These are phyloP conservation scores for Mastomys natalensis DNA, from an alignment of 2,113 vertebrate genomes.

Conservation along the genomic window DNA sequence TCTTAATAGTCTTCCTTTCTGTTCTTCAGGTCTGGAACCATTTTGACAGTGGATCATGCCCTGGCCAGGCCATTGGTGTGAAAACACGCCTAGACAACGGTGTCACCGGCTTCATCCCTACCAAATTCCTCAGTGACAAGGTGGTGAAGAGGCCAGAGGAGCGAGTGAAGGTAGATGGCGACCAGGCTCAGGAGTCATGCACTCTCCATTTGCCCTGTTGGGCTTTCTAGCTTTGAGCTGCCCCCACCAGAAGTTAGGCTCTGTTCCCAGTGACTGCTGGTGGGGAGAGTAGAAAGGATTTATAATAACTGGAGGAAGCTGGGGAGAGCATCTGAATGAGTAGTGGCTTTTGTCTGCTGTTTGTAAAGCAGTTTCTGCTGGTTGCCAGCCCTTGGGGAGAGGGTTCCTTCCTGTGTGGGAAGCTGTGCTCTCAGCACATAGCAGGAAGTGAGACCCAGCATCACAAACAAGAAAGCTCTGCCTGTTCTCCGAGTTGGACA, in stretches of 20 bases:
- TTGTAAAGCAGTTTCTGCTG: conserved; percentile 52
- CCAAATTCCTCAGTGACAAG: conserved; percentile 98
- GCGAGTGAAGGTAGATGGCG: conserved; percentile 93
- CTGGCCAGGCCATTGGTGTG: conserved; percentile 98
- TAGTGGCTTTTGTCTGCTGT: conserved; percentile 77
- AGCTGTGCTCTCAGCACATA: conserved; percentile 2
- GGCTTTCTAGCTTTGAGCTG: neutral
- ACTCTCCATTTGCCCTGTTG: neutral
- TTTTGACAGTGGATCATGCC: conserved; percentile 99
- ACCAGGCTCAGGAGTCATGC: neutral
- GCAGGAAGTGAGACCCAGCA: conserved; percentile 48
- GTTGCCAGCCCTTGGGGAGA: conserved; percentile 41
- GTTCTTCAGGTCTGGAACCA: conserved; percentile 97
- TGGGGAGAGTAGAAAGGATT: conserved; percentile 47
- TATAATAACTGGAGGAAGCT: conserved; percentile 79
- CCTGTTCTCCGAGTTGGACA: neutral
- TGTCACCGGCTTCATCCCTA: conserved; percentile 98
- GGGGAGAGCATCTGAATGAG: conserved; percentile 82
- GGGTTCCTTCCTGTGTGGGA: conserved; percentile 53
- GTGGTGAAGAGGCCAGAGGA: conserved; percentile 98
- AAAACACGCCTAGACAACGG: conserved; percentile 96
- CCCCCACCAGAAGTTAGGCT: neutral
- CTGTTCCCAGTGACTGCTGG: conserved; percentile 41
- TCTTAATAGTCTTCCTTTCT: conserved; percentile 23
- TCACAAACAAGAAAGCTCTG: conserved; percentile 29